Evolutionary conservation across 2,797 vertebrate species (phyloP).

Genomic region (Brotula barbata): DNA sequence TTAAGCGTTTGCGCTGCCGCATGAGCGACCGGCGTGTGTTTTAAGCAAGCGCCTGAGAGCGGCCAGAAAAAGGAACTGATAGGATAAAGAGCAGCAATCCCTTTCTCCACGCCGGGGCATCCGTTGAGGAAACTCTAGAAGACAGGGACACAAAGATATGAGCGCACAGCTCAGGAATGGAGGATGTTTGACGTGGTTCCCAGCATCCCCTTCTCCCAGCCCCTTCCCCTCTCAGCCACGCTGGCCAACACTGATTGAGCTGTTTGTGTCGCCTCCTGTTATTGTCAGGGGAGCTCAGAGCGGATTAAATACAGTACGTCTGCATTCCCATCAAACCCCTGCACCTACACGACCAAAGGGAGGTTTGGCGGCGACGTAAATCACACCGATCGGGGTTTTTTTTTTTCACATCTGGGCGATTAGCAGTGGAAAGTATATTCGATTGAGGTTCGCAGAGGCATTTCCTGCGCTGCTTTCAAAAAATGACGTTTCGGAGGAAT

Average conservation of each 20-base stretch:
- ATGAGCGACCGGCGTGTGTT: too few species aligned
- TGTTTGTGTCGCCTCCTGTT: constrained; percentile 76
- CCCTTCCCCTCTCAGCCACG: constrained; percentile 60
- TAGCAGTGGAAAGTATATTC: constrained; percentile 66
- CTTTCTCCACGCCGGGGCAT: constrained; percentile 67
- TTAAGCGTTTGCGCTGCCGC: too few species aligned
- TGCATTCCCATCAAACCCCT: constrained; percentile 10
- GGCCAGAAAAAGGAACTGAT: constrained; percentile 55
- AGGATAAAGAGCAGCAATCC: constrained; percentile 62
- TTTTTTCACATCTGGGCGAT: constrained; percentile 28
- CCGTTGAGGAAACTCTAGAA: constrained; percentile 78
- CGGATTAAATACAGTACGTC: too few species aligned
- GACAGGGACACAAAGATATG: constrained; percentile 78
- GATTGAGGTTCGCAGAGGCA: constrained; percentile 64
- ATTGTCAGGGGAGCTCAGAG: constrained; percentile 58
- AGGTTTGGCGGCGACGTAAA: constrained; percentile 14
- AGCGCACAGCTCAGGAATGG: constrained; percentile 80
- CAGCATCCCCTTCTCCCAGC: constrained; percentile 61
- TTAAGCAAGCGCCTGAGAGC: constrained; percentile 26
- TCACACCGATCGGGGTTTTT: constrained; percentile 33
- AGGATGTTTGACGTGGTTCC: constrained; percentile 84
- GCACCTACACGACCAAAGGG: constrained; percentile 18
- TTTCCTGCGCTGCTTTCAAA: constrained; percentile 64
- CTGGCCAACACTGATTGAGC: constrained; percentile 67
- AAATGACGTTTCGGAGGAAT: constrained; percentile 49